Conservation (phyloP, 37 sponge, comb jelly and placozoan genomes). For the Bolinopsis microptera region DNA sequence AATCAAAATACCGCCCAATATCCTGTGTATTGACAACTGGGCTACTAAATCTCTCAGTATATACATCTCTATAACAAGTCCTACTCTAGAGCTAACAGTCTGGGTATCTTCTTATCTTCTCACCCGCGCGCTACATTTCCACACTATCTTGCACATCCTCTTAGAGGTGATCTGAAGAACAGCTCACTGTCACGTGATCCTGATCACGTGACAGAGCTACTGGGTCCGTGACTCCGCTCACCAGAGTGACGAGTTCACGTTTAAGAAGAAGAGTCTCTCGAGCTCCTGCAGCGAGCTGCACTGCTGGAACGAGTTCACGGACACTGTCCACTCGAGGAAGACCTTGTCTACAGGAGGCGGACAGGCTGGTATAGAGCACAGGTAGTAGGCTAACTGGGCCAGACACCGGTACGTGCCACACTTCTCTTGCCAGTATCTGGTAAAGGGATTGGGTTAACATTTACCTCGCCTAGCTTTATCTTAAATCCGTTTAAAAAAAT, state of each 20-base stretch:
- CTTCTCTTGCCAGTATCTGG: conserved; percentile 27
- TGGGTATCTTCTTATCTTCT: not conserved
- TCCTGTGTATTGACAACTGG: too few species aligned
- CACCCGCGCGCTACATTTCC: too few species aligned
- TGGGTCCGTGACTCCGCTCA: not conserved
- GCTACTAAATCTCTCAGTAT: not conserved
- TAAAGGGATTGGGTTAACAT: not conserved
- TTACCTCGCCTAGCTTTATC: too few species aligned
- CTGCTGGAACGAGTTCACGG: conserved; percentile 6
- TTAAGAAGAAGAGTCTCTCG: conserved; percentile 1
- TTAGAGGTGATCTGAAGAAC: not conserved
- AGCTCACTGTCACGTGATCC: not conserved
- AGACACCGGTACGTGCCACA: conserved; percentile 34
- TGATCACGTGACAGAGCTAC: not conserved
- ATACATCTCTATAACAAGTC: not conserved
- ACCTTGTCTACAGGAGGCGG: conserved; percentile 20
- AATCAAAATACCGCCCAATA: not conserved
- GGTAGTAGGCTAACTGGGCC: conserved; percentile 10
- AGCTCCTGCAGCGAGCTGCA: conserved; percentile 7
- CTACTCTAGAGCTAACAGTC: not conserved
- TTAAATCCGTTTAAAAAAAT: too few species aligned
- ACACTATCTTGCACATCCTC: not conserved
- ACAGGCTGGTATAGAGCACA: conserved; percentile 16
- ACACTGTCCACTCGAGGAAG: conserved; percentile 24
- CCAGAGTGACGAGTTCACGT: conserved; percentile 11